Conservation (phyloP, 1,140 invertebrate genomes). For the Drosophila pallidifrons region DNA sequence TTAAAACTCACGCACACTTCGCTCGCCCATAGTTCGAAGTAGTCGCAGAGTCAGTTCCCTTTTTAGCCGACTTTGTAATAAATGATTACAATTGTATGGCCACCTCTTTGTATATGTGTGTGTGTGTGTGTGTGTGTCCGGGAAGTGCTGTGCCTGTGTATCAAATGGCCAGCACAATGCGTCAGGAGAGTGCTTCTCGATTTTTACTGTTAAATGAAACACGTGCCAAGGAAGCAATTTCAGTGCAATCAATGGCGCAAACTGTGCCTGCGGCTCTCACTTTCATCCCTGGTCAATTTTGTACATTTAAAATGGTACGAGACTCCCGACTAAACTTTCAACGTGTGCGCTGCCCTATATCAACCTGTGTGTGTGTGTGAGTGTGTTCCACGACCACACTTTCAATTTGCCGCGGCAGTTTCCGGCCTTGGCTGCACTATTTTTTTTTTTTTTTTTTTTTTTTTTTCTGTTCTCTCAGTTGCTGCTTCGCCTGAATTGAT, state of each 20-base stretch:
- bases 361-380: slow-evolving; percentile 14
- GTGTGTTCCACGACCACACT: slow-evolving; percentile 40
- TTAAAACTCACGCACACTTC: slow-evolving; percentile 71
- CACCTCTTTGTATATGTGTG: neutral
- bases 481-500: slow-evolving; percentile 5
- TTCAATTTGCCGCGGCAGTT: slow-evolving; percentile 70
- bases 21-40: slow-evolving; percentile 21
- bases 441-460: slow-evolving; percentile 9
- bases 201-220: slow-evolving; percentile 80
- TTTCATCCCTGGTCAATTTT: slow-evolving; percentile 52
- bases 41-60: neutral
- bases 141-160: slow-evolving; percentile 30
- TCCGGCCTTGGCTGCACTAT: slow-evolving; percentile 52
- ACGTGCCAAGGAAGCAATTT: slow-evolving; percentile 82
- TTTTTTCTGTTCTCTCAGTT: no score
- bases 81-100: slow-evolving; percentile 58
- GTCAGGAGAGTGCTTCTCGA: slow-evolving; percentile 54
- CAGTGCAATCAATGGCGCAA: slow-evolving; percentile 70
- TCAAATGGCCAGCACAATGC: slow-evolving; percentile 60
- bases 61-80: slow-evolving; percentile 57
- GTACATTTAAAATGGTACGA: slow-evolving; percentile 66
- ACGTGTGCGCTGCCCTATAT: slow-evolving; percentile 4
- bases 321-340: slow-evolving; percentile 32
- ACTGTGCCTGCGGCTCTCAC: slow-evolving; percentile 49
- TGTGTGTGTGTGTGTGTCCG: neutral